Conservation (phyloP, 2,113 vertebrate genomes). For the Serilophus lunatus region DNA sequence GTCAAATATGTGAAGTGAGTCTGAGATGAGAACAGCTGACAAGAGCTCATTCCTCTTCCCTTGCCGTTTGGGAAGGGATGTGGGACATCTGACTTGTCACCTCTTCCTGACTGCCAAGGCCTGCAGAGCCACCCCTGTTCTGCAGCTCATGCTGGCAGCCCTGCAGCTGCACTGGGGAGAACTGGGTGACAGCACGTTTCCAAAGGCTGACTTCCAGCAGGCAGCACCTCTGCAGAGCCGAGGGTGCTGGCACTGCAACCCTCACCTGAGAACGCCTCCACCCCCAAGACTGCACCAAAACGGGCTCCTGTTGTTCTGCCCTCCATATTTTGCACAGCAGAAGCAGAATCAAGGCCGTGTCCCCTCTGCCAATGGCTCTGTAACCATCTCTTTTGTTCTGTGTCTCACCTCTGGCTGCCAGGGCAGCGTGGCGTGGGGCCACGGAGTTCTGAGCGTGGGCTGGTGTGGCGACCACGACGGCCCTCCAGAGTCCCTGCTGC, state of each 20-base stretch:
- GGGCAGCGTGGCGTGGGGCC: neutral
- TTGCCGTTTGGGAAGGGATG: neutral
- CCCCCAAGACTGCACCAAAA: neutral
- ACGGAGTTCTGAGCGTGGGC: neutral
- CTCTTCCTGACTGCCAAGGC: neutral
- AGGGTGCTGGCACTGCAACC: rapidly evolving
- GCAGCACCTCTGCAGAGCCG: neutral
- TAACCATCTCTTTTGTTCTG: neutral
- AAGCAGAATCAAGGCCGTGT: neutral
- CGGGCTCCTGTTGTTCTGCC: neutral
- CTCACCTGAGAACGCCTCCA: neutral
- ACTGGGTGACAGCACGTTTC: rapidly evolving
- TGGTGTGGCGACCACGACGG: neutral
- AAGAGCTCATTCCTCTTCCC: neutral
- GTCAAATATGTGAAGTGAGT: neutral
- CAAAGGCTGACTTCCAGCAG: neutral
- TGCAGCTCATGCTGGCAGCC: neutral
- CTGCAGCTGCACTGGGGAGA: neutral
- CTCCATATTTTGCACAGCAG: neutral
- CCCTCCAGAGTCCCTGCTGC: neutral
- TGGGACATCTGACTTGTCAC: neutral
- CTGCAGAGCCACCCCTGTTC: neutral
- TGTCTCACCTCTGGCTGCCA: neutral
- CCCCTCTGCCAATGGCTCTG: neutral
- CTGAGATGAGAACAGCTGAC: neutral